Conservation (phyloP, 2,113 vertebrate genomes). For the Indicator maculatus region DNA sequence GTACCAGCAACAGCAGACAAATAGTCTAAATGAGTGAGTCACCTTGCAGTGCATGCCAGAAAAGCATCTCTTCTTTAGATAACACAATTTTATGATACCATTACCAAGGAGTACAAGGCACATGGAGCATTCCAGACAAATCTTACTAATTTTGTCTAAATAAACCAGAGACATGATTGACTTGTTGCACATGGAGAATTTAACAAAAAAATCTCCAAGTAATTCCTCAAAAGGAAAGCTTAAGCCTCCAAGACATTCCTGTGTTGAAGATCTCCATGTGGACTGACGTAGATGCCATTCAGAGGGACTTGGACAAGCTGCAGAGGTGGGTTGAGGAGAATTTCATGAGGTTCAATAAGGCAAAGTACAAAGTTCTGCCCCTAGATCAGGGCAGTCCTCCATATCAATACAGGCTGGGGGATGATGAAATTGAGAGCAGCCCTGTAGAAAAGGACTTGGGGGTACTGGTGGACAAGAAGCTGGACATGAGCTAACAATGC, state of each 20-base stretch:
- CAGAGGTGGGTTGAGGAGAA: no score
- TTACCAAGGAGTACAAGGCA: not conserved
- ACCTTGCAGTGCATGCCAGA: not conserved
- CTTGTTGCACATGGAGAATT: rapidly evolving
- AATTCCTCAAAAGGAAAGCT: not conserved
- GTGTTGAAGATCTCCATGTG: not conserved
- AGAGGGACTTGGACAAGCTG: no score
- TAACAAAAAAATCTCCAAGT: not conserved
- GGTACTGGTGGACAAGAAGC: no score
- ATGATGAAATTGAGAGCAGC: no score
- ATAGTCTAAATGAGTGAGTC: not conserved
- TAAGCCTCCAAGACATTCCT: not conserved
- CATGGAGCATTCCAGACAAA: rapidly evolving
- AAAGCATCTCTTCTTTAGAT: not conserved
- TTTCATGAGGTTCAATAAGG: no score
- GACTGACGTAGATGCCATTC: no score
- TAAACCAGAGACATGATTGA: not conserved
- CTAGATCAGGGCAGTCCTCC: no score
- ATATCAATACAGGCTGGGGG: no score
- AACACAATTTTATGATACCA: not conserved
- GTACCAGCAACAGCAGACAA: not conserved
- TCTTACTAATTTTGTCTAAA: not conserved
- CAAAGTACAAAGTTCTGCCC: no score
- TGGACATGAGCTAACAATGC: no score
- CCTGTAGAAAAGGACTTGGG: no score